Base-by-base conservation (phyloP, 1,140 invertebrate species). In the Bathynomus jamesi region DNA sequence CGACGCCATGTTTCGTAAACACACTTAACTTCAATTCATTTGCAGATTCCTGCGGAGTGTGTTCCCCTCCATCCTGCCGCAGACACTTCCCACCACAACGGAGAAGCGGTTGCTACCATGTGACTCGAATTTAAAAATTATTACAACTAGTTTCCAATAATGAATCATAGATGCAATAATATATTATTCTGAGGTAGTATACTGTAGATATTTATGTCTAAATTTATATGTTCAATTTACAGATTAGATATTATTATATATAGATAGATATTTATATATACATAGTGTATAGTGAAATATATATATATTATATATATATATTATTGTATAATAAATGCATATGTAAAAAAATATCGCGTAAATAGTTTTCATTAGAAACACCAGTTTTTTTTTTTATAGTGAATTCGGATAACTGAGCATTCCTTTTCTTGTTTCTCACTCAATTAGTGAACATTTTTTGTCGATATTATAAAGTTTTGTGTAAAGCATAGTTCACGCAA, bases 191-290 rank as follows among this genome's bases (percentile, higher is more conserved):
- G 17, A 40, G 1, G 2, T 63, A 63, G 13, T 25, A 24, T 25
- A 25, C 1, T 63, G 27, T 28, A 63, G n/a, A 63, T 63, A 63
- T 63, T 24, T 63, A 63, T 63, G 27, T 63, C n/a, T 63, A 63
- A 24, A 63, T 63, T 13, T 63, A 63, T 63, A 63, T 63, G 27
- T 63, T 24, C 27, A 63, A 2, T 24, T 63, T 2, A 2, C 2
- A 3, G 1, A 3, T 3, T 2, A 2, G 11, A 25, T 25, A 63
- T 63, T 24, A 24, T 24, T 63, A 63, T 63, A 63, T 63, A 63
- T 53, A 53, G 13, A 40, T 53, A 53, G 13, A 5, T 53, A 53
- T 53, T 17, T 53, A 53, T 53, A 53, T 3, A 40, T 3, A 53
- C 21, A 53, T 53, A 53, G 32, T 53, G 21, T 53, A 53, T 53